phyloP scores from a whole-genome alignment of 2,113 vertebrate genomes.

The Anoura caudifer region DNA sequence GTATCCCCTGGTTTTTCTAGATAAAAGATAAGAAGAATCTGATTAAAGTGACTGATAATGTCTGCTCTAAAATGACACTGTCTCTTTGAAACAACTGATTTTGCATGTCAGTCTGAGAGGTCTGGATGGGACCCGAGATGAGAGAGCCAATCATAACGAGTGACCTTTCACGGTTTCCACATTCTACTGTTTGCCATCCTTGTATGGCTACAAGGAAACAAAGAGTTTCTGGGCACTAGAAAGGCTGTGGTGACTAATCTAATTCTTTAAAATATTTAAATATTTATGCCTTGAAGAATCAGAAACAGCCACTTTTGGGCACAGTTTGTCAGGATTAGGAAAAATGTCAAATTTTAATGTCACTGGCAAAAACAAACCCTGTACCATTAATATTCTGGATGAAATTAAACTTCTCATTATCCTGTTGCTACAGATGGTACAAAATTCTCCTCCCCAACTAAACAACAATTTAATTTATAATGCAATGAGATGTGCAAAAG shows the following conservation, averaged over 20 bases:
- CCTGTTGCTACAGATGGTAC: neutral
- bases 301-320: neutral
- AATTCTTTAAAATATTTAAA: neutral
- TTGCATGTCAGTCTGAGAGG: neutral
- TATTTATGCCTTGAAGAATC: conserved; percentile 22
- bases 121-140: neutral
- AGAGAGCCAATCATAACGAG: neutral
- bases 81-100: conserved; percentile 9
- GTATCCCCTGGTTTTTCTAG: neutral
- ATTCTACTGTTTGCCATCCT: neutral
- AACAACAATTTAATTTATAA: neutral
- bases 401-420: neutral
- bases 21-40: neutral
- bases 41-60: neutral
- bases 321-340: neutral
- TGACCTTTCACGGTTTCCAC: neutral
- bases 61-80: neutral
- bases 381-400: neutral
- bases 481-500: neutral
- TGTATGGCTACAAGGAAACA: neutral
- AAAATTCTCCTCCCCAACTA: neutral
- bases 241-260: neutral
- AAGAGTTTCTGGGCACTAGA: neutral
- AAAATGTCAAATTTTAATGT: conserved; percentile 19
- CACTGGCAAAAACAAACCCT: neutral